Evolutionary conservation across 1,140 invertebrate species (phyloP).

Genomic region (Atopsyche davidsoni): DNA sequence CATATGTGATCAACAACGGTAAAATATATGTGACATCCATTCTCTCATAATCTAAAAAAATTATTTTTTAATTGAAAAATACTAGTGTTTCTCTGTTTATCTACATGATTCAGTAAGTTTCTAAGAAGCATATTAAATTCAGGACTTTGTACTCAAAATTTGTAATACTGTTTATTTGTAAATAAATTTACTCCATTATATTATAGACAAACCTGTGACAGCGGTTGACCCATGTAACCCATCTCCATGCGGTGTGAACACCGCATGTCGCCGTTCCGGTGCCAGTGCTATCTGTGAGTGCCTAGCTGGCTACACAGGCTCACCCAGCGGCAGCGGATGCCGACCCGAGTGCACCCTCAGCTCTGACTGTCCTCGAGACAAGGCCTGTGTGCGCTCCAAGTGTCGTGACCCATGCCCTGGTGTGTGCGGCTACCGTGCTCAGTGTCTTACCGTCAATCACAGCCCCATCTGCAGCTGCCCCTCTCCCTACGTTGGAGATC

Average conservation of each 20-base stretch:
- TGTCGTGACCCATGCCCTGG: constrained; percentile 71
- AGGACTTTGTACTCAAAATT: too few relatives aligned
- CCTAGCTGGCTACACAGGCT: constrained; percentile 57
- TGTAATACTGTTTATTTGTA: too few relatives aligned
- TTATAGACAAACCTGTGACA: constrained; percentile 28
- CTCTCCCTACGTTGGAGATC: constrained; percentile 63
- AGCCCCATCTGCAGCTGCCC: constrained; percentile 75
- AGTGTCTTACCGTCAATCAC: constrained; percentile 70
- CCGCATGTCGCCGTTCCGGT: constrained; percentile 57
- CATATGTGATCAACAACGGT: too few relatives aligned
- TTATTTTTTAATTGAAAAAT: too few relatives aligned
- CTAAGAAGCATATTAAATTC: too few relatives aligned
- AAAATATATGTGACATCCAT: too few relatives aligned
- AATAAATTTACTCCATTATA: too few relatives aligned
- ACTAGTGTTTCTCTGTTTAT: too few relatives aligned
- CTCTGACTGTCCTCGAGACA: constrained; percentile 65
- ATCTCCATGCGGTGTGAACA: constrained; percentile 69
- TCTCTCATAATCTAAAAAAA: too few relatives aligned
- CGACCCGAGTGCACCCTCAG: constrained; percentile 70
- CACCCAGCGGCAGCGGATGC: constrained; percentile 48
- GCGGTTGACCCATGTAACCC: constrained; percentile 58
- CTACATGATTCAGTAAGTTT: too few relatives aligned
- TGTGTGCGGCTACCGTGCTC: constrained; percentile 61
- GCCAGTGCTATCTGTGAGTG: constrained; percentile 66
- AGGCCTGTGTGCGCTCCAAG: constrained; percentile 65